A percentile compares a stretch with the other conserved stretches of the same genome.
Conservation (phyloP, 2,797 vertebrate species). For the Pterois miles region DNA sequence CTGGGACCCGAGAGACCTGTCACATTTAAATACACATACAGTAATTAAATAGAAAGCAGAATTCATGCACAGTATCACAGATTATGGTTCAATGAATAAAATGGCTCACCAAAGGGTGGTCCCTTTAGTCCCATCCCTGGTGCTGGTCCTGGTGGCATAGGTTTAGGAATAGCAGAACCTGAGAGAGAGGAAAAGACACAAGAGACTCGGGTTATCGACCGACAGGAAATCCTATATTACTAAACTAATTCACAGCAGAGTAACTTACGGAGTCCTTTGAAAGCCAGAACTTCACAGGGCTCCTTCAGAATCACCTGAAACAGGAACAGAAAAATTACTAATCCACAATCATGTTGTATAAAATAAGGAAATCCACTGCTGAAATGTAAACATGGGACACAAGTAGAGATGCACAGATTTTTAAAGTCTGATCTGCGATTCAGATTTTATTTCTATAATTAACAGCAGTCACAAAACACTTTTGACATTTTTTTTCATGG, state of each 20-base stretch:
- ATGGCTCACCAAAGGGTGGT: slow-evolving; percentile 61
- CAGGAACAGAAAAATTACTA: neutral
- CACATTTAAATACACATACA: neutral
- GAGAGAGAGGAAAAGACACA: neutral
- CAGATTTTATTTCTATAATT: neutral
- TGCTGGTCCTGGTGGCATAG: slow-evolving; percentile 27
- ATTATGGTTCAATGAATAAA: neutral
- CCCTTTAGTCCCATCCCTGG: slow-evolving; percentile 54
- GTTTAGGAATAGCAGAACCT: slow-evolving; percentile 77
- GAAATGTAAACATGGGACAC: neutral
- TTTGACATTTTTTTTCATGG: too few relatives aligned
- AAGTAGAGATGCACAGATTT: neutral
- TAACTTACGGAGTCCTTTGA: slow-evolving; percentile 83
- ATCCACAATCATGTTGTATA: neutral
- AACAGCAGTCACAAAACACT: too few relatives aligned
- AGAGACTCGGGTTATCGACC: neutral
- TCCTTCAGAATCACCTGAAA: slow-evolving; percentile 83
- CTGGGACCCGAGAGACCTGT: slow-evolving; percentile 57
- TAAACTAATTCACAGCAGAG: neutral
- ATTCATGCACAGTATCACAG: neutral
- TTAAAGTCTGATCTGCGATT: neutral
- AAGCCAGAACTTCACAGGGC: slow-evolving; percentile 77
- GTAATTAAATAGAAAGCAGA: neutral
- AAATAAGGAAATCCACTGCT: neutral
- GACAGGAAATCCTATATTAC: neutral